Percentiles rank a stretch among this genome's conserved stretches.
These are phyloP conservation scores for Lucifuga dentata DNA, from an alignment of 2,113 vertebrate genomes.

Conservation along the genomic window DNA sequence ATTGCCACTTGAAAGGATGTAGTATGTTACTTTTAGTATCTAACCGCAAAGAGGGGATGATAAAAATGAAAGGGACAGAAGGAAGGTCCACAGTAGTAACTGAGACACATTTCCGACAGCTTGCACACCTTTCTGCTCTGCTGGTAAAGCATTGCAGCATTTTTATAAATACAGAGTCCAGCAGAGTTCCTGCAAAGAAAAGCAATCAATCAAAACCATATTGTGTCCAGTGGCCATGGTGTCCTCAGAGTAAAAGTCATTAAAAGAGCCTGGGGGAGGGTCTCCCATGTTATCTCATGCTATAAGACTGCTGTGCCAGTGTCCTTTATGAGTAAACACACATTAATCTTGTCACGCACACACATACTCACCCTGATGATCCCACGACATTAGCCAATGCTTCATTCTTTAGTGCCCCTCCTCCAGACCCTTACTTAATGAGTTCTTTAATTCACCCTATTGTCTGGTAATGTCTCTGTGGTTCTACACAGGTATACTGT, in stretches of 20 bases:
- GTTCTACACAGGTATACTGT: slow-evolving; percentile 51
- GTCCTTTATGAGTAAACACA: slow-evolving; percentile 51
- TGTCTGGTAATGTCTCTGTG: slow-evolving; percentile 57
- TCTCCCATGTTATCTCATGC: slow-evolving; percentile 39
- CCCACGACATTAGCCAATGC: slow-evolving; percentile 42
- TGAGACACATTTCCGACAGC: background rate
- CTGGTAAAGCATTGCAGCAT: background rate
- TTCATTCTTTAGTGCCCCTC: slow-evolving; percentile 11
- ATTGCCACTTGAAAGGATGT: slow-evolving; percentile 28
- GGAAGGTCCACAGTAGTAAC: slow-evolving; percentile 1
- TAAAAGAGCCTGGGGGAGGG: slow-evolving; percentile 34
- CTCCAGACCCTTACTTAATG: slow-evolving; percentile 62
- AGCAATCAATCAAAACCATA: slow-evolving; percentile 49
- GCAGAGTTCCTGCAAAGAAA: slow-evolving; percentile 36
- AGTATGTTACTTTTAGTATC: slow-evolving; percentile 45
- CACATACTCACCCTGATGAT: slow-evolving; percentile 29
- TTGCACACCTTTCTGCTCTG: slow-evolving; percentile 16
- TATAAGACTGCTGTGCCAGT: slow-evolving; percentile 18
- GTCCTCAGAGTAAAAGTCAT: slow-evolving; percentile 37
- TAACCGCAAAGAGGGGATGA: slow-evolving; percentile 1
- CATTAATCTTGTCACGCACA: slow-evolving; percentile 74
- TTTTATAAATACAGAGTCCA: slow-evolving; percentile 28
- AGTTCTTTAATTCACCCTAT: slow-evolving; percentile 72
- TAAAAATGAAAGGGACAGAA: slow-evolving; percentile 12
- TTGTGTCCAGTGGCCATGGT: slow-evolving; percentile 28